Base-by-base conservation (phyloP, 2,797 vertebrate genomes). In the Rhynchotus rufescens region DNA sequence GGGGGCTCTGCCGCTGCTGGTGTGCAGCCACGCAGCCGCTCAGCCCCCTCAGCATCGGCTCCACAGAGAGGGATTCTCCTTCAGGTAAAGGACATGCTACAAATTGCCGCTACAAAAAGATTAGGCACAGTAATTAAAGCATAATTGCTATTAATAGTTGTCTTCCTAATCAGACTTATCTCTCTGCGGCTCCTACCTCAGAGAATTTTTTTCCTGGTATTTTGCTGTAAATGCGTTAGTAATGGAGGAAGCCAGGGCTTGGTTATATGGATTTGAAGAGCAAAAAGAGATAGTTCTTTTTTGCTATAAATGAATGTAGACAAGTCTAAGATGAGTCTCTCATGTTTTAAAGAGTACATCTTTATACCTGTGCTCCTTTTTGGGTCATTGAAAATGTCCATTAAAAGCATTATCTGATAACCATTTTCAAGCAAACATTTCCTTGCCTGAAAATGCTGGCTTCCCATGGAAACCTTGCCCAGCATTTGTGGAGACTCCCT, bases 121-220 rank as follows among this genome's bases (percentile, higher is more conserved):
- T 95, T 94, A 90, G 83, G 67, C 67, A 45, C 42, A 71, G 83
- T 91, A 86, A 95, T 92, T 89, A 94, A 92, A 92, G 44, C 42
- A 89, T 84, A 95, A 89, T 91, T 88, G 83, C 91, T 93, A 86
- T 92, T 88, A 88, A 92, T 93, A 88, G 74, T 93, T 93, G 71
- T 89, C 88, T 89, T 76, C 64, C 90, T 86, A 92, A 91, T 92
- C 94, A 91, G 85, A 79, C 57, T 65, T 81, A 69, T 84, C 86
- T 81, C 71, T 64, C 51, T 73, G 2, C 61, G 73, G 62, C 88
- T 95, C 21, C 71, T 77, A 89, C 82, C 67, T 93, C 67, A 30
- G 71, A 92, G 83, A 67, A 32, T 38, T 60, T 76, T 69, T 68
- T 34, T 34, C 56, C 60, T 28, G 54, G 25, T 73, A 28, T 44